Evolutionary conservation across 2,888 invertebrate genomes (phyloP).

Genomic region (Spialia ferax): DNA sequence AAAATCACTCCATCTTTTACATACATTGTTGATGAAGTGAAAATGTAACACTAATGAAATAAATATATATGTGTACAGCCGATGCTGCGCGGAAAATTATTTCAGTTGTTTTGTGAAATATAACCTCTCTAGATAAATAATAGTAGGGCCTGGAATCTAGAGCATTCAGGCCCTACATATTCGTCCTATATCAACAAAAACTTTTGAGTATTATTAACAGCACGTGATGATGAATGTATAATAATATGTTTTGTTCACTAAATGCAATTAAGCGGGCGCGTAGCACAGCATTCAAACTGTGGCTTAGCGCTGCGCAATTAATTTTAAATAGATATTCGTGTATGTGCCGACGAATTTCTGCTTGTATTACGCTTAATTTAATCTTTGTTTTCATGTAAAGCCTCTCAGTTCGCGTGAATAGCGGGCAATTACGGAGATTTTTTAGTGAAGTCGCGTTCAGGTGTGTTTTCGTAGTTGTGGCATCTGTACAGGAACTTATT

Average conservation of each 20-base stretch:
- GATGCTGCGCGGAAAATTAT: no score
- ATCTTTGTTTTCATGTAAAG: conserved; percentile 5
- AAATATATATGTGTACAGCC: no score
- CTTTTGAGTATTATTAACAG: not conserved
- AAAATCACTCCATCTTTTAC: no score
- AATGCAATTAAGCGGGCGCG: conserved; percentile 20
- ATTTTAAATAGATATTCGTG: conserved; percentile 29
- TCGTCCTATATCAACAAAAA: not conserved
- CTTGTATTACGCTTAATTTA: conserved; percentile 20
- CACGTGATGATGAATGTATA: not conserved
- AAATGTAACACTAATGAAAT: no score
- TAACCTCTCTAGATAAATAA: no score
- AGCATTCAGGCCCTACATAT: no score
- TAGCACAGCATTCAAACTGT: conserved; percentile 18
- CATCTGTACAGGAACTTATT: no score
- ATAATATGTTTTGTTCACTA: conserved; percentile 2
- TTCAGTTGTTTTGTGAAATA: no score
- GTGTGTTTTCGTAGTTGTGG: not conserved
- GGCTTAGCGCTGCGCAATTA: conserved; percentile 24
- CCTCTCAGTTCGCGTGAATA: not conserved
- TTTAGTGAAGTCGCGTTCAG: not conserved
- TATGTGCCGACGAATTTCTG: conserved; percentile 16
- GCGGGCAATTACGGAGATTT: not conserved
- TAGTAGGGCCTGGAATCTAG: no score
- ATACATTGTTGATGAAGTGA: no score